Evolutionary conservation across 1,140 invertebrate genomes (phyloP).

Genomic region (Zaprionus camerounensis): DNA sequence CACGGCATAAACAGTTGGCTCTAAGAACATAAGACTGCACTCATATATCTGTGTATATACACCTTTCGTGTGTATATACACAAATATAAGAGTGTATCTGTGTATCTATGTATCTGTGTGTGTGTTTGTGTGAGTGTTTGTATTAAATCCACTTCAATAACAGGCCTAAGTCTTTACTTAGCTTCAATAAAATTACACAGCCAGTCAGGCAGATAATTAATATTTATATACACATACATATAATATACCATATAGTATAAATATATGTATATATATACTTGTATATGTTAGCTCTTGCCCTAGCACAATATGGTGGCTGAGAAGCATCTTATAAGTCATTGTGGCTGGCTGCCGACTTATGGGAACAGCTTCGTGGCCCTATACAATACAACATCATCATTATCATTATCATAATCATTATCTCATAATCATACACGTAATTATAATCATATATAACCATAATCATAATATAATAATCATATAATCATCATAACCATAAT

Average conservation of each 20-base stretch:
- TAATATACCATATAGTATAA: background rate
- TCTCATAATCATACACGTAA: slow-evolving; percentile 28
- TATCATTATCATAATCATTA: slow-evolving; percentile 31
- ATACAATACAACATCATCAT: slow-evolving; percentile 43
- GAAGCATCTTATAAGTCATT: slow-evolving; percentile 23
- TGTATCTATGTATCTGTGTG: background rate
- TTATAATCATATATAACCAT: slow-evolving; percentile 19
- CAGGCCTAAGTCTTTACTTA: slow-evolving; percentile 46
- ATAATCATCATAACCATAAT: slow-evolving; percentile 19
- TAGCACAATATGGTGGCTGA: slow-evolving; percentile 32
- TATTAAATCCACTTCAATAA: slow-evolving; percentile 41
- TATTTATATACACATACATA: slow-evolving; percentile 23
- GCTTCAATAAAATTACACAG: slow-evolving; percentile 53
- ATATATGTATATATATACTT: slow-evolving; percentile 11
- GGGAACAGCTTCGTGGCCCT: slow-evolving; percentile 21
- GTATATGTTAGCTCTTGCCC: slow-evolving; percentile 32
- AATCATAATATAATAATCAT: slow-evolving; percentile 28
- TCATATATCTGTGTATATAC: background rate
- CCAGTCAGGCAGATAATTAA: slow-evolving; percentile 51
- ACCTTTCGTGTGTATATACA: background rate
- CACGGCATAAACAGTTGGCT: slow-evolving; percentile 51
- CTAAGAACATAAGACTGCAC: slow-evolving; percentile 3
- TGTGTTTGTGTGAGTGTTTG: background rate
- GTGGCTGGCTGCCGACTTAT: slow-evolving; percentile 16
- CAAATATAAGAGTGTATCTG: background rate